Conservation (phyloP, 2,888 invertebrate species). For the Cerastoderma edule region DNA sequence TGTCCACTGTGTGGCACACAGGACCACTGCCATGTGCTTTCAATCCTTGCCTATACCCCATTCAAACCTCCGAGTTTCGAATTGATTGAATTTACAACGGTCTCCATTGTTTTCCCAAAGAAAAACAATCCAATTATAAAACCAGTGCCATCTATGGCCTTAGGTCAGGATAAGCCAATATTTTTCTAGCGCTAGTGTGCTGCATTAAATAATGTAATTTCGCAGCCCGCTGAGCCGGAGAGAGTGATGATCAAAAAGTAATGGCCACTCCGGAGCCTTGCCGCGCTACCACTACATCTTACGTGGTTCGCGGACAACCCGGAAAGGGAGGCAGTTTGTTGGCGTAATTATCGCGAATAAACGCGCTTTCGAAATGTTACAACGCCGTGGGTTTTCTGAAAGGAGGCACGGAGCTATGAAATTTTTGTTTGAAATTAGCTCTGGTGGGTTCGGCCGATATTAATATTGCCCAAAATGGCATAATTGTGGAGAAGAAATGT, state of each 20-base stretch:
- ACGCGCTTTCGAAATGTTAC: constrained; percentile 58
- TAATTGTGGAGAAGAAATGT: constrained; percentile 42
- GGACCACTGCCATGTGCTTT: background rate
- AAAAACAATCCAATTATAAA: constrained; percentile 55
- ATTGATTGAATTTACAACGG: constrained; percentile 32
- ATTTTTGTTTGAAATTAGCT: constrained; percentile 63
- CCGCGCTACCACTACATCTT: constrained; percentile 35
- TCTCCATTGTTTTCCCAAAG: constrained; percentile 48
- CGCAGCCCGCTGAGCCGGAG: constrained; percentile 55
- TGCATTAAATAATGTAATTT: constrained; percentile 67
- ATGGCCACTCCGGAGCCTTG: constrained; percentile 43
- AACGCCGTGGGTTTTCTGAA: constrained; percentile 58
- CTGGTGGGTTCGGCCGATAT: constrained; percentile 43
- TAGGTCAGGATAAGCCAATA: constrained; percentile 47
- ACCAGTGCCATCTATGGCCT: constrained; percentile 31
- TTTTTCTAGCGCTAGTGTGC: constrained; percentile 41
- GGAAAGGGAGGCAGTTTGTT: constrained; percentile 51
- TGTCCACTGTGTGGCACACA: background rate
- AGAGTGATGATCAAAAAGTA: constrained; percentile 56
- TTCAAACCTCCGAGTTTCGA: constrained; percentile 8
- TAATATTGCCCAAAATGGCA: constrained; percentile 50
- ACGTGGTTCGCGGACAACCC: constrained; percentile 25
- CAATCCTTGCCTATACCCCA: background rate
- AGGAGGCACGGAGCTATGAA: constrained; percentile 57
- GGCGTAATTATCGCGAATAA: constrained; percentile 54